Conservation (phyloP, 2,113 vertebrate genomes). For the Melanerpes aurifrons region DNA sequence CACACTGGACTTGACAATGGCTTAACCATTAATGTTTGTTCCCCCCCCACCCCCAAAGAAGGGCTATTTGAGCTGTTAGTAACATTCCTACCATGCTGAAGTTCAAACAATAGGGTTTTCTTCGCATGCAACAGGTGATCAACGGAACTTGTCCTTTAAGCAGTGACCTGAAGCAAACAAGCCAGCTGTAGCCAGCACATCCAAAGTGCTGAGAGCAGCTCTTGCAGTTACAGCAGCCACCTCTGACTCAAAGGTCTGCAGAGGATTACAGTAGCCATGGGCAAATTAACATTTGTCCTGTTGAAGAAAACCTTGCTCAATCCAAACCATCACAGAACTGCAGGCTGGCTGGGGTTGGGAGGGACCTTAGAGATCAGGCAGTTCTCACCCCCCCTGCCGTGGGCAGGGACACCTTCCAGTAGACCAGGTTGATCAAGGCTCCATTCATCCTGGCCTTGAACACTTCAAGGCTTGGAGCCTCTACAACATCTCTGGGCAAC, state of each 20-base stretch:
- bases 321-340: no score
- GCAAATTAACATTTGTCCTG: not conserved
- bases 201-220: not conserved
- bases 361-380: no score
- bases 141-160: not conserved
- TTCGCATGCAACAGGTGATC: not conserved
- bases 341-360: no score
- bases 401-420: no score
- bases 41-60: not conserved
- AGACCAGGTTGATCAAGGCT: no score
- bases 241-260: not conserved
- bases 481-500: no score
- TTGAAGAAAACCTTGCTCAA: no score
- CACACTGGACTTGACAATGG: not conserved
- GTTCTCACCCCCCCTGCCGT: no score
- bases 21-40: not conserved
- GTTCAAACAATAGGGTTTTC: not conserved
- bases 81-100: not conserved
- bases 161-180: not conserved
- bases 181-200: not conserved
- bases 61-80: not conserved
- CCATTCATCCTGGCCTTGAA: no score
- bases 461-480: no score
- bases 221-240: not conserved
- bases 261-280: not conserved